A percentile compares a stretch with the other conserved stretches of the same genome.
These are phyloP conservation scores for Nycteola revayana DNA, from an alignment of 2,888 invertebrate species.

Conservation along the genomic window DNA sequence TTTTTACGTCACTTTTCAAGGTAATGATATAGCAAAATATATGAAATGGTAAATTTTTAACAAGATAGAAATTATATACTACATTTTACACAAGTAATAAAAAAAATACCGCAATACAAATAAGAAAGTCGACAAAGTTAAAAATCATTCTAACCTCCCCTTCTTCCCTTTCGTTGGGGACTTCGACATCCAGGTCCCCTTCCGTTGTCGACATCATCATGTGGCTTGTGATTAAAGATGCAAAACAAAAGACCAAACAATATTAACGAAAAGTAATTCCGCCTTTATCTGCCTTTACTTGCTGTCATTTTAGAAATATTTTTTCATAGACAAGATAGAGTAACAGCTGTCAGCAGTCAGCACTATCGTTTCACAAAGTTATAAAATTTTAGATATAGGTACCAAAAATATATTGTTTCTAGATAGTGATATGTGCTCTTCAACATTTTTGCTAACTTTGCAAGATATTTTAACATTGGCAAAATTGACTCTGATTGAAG, in stretches of 20 bases:
- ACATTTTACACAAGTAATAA: too few species aligned
- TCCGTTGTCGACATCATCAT: conserved; percentile 82
- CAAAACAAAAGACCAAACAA: conserved; percentile 54
- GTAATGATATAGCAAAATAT: too few species aligned
- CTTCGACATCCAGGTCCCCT: conserved; percentile 80
- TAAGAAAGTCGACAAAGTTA: conserved; percentile 15
- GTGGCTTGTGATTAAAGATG: conserved; percentile 27
- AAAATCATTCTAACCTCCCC: conserved; percentile 83
- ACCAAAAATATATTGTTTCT: too few species aligned
- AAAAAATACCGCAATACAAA: conserved; percentile 3
- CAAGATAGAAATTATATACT: too few species aligned
- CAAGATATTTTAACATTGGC: too few species aligned
- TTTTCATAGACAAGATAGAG: conserved; percentile 33
- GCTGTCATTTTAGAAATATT: conserved; percentile 45
- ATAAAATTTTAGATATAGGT: too few species aligned
- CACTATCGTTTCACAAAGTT: too few species aligned
- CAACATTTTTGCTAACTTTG: too few species aligned
- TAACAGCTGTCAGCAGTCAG: conserved; percentile 7
- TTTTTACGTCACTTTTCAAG: too few species aligned
- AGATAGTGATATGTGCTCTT: too few species aligned
- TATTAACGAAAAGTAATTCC: conserved; percentile 47
- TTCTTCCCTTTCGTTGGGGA: conserved; percentile 84
- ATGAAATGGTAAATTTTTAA: too few species aligned
- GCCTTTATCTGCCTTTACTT: conserved; percentile 30
- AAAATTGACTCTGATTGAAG: too few species aligned